phyloP scores from a whole-genome alignment of 2,113 vertebrate genomes.

The Lamprologus speciosus region DNA sequence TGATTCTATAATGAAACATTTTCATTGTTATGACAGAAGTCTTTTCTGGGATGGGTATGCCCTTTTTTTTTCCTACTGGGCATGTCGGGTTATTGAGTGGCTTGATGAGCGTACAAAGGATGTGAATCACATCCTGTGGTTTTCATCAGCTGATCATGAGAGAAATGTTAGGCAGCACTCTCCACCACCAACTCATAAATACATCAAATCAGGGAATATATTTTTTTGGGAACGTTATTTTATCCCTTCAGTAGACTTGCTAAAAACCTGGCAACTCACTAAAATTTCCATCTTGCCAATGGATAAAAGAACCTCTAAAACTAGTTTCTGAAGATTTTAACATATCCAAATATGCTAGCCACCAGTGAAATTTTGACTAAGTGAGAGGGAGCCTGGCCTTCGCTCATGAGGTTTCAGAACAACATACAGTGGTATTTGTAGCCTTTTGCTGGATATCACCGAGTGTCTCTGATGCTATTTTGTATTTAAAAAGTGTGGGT shows the following conservation, averaged over 20 bases:
- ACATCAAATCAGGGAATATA: not conserved
- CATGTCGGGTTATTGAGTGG: not conserved
- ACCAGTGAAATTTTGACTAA: not conserved
- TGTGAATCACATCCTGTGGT: not conserved
- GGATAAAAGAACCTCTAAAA: not conserved
- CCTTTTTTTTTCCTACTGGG: not conserved
- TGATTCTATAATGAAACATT: not conserved
- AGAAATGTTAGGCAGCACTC: not conserved
- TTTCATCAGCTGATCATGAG: not conserved
- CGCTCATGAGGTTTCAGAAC: not conserved
- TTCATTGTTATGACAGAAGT: not conserved
- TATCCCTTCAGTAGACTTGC: not conserved
- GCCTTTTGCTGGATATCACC: not conserved
- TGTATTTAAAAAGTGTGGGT: slow-evolving; percentile 13
- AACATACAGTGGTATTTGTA: not conserved
- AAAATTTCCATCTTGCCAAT: not conserved
- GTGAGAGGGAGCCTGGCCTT: not conserved
- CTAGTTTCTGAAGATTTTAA: not conserved
- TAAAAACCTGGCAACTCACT: not conserved
- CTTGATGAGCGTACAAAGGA: not conserved
- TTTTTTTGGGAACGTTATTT: not conserved
- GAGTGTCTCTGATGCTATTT: not conserved
- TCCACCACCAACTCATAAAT: not conserved
- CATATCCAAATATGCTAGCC: not conserved
- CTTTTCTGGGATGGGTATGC: not conserved